Evolutionary conservation across 2,888 invertebrate species (phyloP), one percentile per base, ranked within the genome.

Genomic region (Phalera bucephala): DNA sequence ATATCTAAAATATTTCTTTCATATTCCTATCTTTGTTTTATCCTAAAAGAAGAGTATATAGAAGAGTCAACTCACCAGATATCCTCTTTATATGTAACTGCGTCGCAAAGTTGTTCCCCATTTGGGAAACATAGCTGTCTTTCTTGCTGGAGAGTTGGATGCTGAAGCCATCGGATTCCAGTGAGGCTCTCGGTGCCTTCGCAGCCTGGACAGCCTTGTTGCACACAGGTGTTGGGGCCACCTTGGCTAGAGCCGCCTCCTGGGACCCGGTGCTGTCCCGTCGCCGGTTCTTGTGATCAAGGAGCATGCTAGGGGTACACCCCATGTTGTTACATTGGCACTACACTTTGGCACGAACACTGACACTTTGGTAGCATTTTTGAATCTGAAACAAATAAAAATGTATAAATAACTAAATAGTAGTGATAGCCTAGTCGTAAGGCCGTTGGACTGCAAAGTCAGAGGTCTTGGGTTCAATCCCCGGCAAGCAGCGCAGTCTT

Each of bases 221-320:
- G 53, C 82, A 81, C n/a, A 84, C 78, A 0, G 86, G 80, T 0
- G 81, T 80, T 0, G 87, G 87, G 0, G 81, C 85, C 14, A 81
- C 79, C 48, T 89, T 89, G 0, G 87, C 86, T 20, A 90, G 59
- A 34, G 90, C 89, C 2, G 86, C 88, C 48, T 90, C 90, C 35
- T 90, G 90, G 8, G 90, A 90, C 15, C 88, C 85, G 2, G 77
- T 64, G 78, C 91, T 91, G 78, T 91, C 91, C 46, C 92, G 88
- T 25, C 88, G 81, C 38, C 92, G 91, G 52, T 80, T 87, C 76
- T 92, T 91, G 74, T 92, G 92, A 72, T 92, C 92, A 63, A 92
- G 80, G 54, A 92, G 80, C 81, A 92, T 91, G 70, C 92, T 92
- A 59, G 92, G 92, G 49, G 92, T 92, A 68, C 92, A 92, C 73